Evolutionary conservation across 2,113 vertebrate genomes (phyloP), one percentile per base, ranked within the genome.

Genomic region (Regulus satrapa): DNA sequence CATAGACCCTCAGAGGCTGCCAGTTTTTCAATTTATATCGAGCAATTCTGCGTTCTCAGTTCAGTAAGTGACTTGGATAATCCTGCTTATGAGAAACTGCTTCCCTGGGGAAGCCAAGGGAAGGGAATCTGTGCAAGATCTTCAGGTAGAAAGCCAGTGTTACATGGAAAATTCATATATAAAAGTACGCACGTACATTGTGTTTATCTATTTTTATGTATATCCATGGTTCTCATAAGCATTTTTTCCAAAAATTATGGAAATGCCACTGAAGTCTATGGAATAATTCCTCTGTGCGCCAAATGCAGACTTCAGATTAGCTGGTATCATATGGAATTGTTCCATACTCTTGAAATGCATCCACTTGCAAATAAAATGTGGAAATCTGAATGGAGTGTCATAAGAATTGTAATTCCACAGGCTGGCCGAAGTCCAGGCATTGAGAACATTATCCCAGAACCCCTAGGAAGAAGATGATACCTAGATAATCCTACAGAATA

Each of bases 31-130:
- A 89, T 86, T 77, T 78, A 46, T 64, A 68, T 38, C 36, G 76
- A 85, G 29, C 51, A 96, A 75, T 92, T 89, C 74, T 88, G 52
- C 40, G n/a, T 88, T 86, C 32, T 81, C 54, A 38, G 34, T 89
- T 82, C 38, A 85, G 73, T 31, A 79, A 84, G 81, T 48, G 63
- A 94, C 82, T 73, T 96, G 81, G 96, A 89, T 92, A 94, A 96
- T 88, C 77, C 68, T 48, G 23, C 20, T 83, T 77, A 92, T 11
- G 62, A 87, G 88, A 96, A 96, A 68, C 32, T 91, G 12, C 28
- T 92, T 91, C 63, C 67, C 63, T 71, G n/a, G 41, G 52, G 87
- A 81, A 92, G 62, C n/a, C 34, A 69, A 32, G 31, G 31, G 28
- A 84, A 54, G 43, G 29, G 46, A 94, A 88, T 62, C 38, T 80